Base-by-base conservation (phyloP, 2,888 invertebrate genomes). In the Spatulosminthurus flaviceps region DNA sequence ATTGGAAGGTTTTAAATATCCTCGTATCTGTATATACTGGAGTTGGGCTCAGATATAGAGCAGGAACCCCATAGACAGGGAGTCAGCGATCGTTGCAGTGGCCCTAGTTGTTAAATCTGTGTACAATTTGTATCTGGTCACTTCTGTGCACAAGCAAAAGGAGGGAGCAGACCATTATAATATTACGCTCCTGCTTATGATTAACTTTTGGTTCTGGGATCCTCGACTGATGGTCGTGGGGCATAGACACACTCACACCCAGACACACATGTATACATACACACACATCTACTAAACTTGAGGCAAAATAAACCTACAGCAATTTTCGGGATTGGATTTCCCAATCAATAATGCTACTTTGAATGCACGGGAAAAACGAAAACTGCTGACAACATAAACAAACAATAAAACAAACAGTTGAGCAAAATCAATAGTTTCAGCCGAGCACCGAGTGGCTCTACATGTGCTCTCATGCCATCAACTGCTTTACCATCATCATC, bases 371-470 rank as follows among this genome's bases (percentile, higher is more conserved):
- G 82, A 82, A 82, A 83, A 84, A 84, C 80, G 82, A 84, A 85
- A 84, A 85, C 84, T 85, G 85, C 84, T 84, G 85, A 85, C 85
- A 85, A 85, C 83, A 85, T 84, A 85, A 84, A 84, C 85, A 85
- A 85, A 85, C 84, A 85, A 85, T 84, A 85, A 85, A 85, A 85
- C 85, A 85, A 85, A 84, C 85, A 85, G 84, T 84, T 82, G 85
- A 84, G 82, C 81, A 83, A 85, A 85, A 85, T 85, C 85, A 83
- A 85, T 85, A 85, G 83, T 83, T 84, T 83, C 79, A 82, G 81
- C 82, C 80, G 71, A 80, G 81, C 77, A 81, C 81, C 72, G 81
- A 80, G 81, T 81, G 79, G 78, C 78, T 81, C 79, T 82, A 78
- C 80, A 79, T 82, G 75, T 81, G 77, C 79, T 75, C 75, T 61